Base-by-base conservation (phyloP, 2,797 vertebrate genomes). In the Thunnus albacares region DNA sequence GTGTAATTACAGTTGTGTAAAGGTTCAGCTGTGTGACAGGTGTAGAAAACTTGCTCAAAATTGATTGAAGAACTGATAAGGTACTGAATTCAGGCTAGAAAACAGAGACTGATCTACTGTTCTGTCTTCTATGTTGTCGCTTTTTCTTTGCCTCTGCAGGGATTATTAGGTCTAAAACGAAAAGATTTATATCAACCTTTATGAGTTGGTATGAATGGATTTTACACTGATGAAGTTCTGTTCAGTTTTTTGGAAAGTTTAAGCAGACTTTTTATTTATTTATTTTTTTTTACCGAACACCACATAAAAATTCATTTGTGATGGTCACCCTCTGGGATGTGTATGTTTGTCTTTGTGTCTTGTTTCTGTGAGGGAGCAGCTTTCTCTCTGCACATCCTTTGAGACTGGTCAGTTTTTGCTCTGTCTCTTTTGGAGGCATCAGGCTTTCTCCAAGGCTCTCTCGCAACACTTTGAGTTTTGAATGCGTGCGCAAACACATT, bases 1-100 rank as follows among this genome's bases (percentile, higher is more conserved):
- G 74, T 60, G 41, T 77, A 73, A 91, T 91, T 89, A 87, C 62
- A 75, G 68, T 33, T 60, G 51, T 33, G 61, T 76, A 59, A 68
- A 79, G 59, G 68, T 35, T 77, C 59, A 26, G 30, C 45, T 30
- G 20, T 77, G 65, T 80, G 73, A 66, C 77, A 51, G 61, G 62
- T 65, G 58, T 2, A 41, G 30, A 68, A 60, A 71, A 85, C 38
- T 63, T 68, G 69, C 26, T 1, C 41, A 58, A 58, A 52, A 56
- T 57, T 5, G 13, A 67, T 57, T 5, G 26, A 79, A 75, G 22
- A 49, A 43, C 30, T 59, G 38, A 64, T 33, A 17, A 49, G 49
- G 35, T 57, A 65, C 12, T 55, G 30, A 41, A 58, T 60, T 30
- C 9, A 4, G 24, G 12, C 24, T 20, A 6, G 1, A 69, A 13